These are phyloP conservation scores for Carettochelys insculpta DNA, from an alignment of 2,113 vertebrate species.

Conservation along the genomic window DNA sequence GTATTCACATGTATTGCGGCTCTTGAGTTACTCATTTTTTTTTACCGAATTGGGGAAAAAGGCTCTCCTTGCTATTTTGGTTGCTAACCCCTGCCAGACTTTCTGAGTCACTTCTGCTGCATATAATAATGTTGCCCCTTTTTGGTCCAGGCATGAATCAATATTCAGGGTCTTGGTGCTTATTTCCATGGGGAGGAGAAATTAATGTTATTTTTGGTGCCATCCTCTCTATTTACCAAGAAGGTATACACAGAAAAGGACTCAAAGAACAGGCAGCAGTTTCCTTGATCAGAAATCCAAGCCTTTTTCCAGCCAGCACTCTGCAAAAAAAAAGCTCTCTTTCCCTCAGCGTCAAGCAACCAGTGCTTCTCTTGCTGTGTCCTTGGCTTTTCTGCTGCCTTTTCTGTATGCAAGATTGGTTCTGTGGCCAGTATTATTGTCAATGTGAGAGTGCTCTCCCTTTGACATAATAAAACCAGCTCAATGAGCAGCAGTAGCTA, in stretches of 20 bases:
- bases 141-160: slow-evolving; percentile 31
- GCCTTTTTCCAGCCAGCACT: slow-evolving; percentile 3
- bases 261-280: slow-evolving; percentile 25
- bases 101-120: slow-evolving; percentile 31
- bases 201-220: slow-evolving; percentile 11
- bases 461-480: no score
- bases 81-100: no score
- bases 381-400: neutral
- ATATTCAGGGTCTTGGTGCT: slow-evolving; percentile 7
- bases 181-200: slow-evolving; percentile 28
- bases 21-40: no score
- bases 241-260: neutral
- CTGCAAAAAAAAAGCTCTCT: neutral
- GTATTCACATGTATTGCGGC: no score
- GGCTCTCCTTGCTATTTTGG: no score
- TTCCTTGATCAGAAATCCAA: neutral
- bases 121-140: slow-evolving; percentile 19
- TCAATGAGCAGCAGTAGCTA: no score
- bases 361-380: neutral
- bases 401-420: neutral
- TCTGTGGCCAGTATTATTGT: no score
- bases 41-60: no score
- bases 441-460: no score
- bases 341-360: neutral
- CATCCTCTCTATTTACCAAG: slow-evolving; percentile 41